Base-by-base conservation (phyloP, 2,888 invertebrate species). In the Molorchus minor region DNA sequence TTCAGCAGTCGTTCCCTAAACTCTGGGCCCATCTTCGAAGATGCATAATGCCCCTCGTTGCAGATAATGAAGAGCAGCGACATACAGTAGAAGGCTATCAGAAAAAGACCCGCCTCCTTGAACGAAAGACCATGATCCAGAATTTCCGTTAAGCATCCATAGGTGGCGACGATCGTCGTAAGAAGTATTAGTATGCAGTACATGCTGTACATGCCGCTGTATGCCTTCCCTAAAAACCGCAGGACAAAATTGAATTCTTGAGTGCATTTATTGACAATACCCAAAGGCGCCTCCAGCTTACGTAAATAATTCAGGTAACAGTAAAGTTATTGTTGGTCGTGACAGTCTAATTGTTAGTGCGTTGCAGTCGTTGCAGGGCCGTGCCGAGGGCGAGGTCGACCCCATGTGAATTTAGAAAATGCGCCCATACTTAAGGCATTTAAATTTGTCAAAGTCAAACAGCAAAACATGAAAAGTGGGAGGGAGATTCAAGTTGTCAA, bases 131-230 rank as follows among this genome's bases (percentile, higher is more conserved):
- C 90, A 58, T 87, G 87, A 70, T 90, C 90, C 45, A 90, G 77
- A 69, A 90, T 89, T 75, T 90, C 90, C 5, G 89, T 88, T 10
- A 90, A 79, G 3, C 86, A 86, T 0, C 90, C 90, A 67, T 89
- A 90, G 3, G 87, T 82, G 2, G 90, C 89, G 41, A 89, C 88
- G 8, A 89, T 90, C 5, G 89, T 89, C 1, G 90, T 90, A 71
- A 90, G 86, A 75, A 90, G 86, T 53, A 90, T 88, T 1, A 90
- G 85, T 78, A 90, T 83, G 68, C 89, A 90, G 72, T 88, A 90
- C 76, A 90, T 88, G 7, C 88, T 88, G 66, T 90, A 90, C 89
- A 90, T 89, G 68, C 90, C 90, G 47, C 89, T 89, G 74, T 90
- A 90, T 0, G 90, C 90, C 43, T 87, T 81, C 80, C 88, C 90